Base-by-base conservation (phyloP, 2,888 invertebrate genomes). In the Eupithecia vulgata region DNA sequence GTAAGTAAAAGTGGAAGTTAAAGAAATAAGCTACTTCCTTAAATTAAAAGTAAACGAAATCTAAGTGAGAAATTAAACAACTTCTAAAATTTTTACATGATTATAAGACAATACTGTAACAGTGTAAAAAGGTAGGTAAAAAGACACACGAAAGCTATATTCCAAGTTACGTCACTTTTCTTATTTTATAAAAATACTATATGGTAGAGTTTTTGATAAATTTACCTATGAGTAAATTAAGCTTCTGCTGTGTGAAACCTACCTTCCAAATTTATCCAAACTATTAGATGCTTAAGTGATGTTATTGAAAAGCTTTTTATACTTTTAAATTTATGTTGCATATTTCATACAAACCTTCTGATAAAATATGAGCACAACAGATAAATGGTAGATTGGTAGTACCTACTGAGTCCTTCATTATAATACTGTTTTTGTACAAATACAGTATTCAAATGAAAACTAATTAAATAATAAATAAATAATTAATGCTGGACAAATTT, bases 1-100 rank as follows among this genome's bases (percentile, higher is more conserved):
- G 64, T 65, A 65, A 37, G 65, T 72, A 45, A 71, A 76, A 70
- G 72, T 73, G 73, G 73, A 79, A 76, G 76, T 74, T 71, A 67
- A 67, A 40, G 68, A 70, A 66, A 71, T 70, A 66, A 45, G 25
- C 61, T 25, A 42, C 8, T 15, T 72, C 12, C 25, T 10, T 42
- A 40, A 40, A n/a, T 21, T 61, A 17, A 6, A 37, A 37, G n/a
- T 62, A 34, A 37, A n/a, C 17, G 17, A 62, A 35, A n/a, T 35
- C 10, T 10, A 35, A 57, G 25, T 25, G 25, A 25, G 12, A 25
- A 57, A 57, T 57, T 5, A 12, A 57, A 57, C 25, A 57, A 57
- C 5, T 25, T 52, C 0, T 4, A n/a, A 12, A 12, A 12, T 21
- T n/a, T 21, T 5, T 4, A 48, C n/a, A n/a, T n/a, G n/a, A n/a